Evolutionary conservation across 2,888 invertebrate genomes (phyloP), one percentile per base, ranked within the genome.

Genomic region (Agrenia bidenticulata): DNA sequence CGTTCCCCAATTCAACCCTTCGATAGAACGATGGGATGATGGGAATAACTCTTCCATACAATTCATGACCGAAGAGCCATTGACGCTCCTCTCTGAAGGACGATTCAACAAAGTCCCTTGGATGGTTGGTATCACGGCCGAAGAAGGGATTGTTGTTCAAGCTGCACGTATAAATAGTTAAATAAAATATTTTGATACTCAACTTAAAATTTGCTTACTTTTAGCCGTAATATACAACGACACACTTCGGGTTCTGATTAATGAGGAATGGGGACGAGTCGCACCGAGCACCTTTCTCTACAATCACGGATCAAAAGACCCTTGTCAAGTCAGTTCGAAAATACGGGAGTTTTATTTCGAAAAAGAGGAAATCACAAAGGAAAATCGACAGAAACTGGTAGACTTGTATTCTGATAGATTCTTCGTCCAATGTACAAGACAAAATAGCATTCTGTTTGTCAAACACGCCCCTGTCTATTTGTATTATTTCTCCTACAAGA

Each of bases 101-200:
- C 77, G 77, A 37, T 82, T 83, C 56, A 76, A 77, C 13, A 78
- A 80, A 19, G 79, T 84, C 1, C 84, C 85, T 1, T 82, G 81
- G 80, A 80, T 85, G 70, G 77, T 81, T 11, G 83, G 84, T 4
- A 77, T 80, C 1, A 81, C 81, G 1, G 79, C 81, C 1, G 77
- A 80, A 2, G 85, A 85, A 75, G 85, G 84, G 21, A 80, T 82
- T 2, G 32, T 72, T 17, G 79, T 85, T 13, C 79, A 82, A 58
- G 81, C 81, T 19, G 78, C 77, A 62, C 76, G 81, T 81, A 78
- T 7, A 49, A 49, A 49, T 9, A 23, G 9, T 24, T n/a, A 23
- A 23, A n/a, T 7, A n/a, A n/a, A n/a, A 39, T 11, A 41, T 39
- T 63, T n/a, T n/a, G n/a, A n/a, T n/a, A n/a, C n/a, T n/a, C n/a